phyloP scores from a whole-genome alignment of 2,888 invertebrate species.

The Amblyjoppa fuscipennis region DNA sequence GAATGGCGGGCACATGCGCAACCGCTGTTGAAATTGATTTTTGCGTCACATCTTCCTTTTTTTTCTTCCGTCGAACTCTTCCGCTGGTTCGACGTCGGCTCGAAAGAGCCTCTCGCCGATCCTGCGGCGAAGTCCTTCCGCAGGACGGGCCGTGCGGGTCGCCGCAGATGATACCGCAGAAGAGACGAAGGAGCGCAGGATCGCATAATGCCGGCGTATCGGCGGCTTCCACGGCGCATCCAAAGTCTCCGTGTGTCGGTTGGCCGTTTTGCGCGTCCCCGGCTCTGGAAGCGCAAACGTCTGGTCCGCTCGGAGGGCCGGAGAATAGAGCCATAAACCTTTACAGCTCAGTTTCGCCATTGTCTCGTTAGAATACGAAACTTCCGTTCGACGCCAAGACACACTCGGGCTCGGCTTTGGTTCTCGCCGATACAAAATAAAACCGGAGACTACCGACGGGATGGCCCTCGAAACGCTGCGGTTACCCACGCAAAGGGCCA shows the following conservation, averaged over 20 bases:
- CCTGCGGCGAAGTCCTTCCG: constrained; percentile 36
- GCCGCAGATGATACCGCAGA: constrained; percentile 61
- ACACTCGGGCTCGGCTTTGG: constrained; percentile 16
- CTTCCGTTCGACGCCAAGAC: constrained; percentile 76
- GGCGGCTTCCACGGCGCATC: constrained; percentile 14
- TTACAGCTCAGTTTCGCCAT: constrained; percentile 78
- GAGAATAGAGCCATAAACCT: constrained; percentile 82
- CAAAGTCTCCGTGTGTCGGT: constrained; percentile 11
- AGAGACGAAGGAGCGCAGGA: constrained; percentile 23
- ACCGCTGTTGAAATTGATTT: constrained; percentile 78
- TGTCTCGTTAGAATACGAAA: constrained; percentile 80
- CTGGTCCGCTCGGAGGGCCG: constrained; percentile 65
- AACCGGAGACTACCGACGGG: constrained; percentile 5
- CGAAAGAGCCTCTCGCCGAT: constrained; percentile 42
- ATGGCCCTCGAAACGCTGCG: constrained; percentile 44
- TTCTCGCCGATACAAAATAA: constrained; percentile 28
- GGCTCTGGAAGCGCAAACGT: constrained; percentile 62
- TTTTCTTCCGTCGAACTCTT: constrained; percentile 24
- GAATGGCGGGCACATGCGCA: constrained; percentile 46
- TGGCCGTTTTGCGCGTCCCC: neutral
- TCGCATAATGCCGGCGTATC: constrained; percentile 30
- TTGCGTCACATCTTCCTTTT: constrained; percentile 73
- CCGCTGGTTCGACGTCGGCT: constrained; percentile 20
- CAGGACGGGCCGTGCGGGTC: constrained; percentile 20
- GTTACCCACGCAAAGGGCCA: constrained; percentile 49